Evolutionary conservation across 2,888 invertebrate species (phyloP).

Genomic region (Eubasilissa splendida): DNA sequence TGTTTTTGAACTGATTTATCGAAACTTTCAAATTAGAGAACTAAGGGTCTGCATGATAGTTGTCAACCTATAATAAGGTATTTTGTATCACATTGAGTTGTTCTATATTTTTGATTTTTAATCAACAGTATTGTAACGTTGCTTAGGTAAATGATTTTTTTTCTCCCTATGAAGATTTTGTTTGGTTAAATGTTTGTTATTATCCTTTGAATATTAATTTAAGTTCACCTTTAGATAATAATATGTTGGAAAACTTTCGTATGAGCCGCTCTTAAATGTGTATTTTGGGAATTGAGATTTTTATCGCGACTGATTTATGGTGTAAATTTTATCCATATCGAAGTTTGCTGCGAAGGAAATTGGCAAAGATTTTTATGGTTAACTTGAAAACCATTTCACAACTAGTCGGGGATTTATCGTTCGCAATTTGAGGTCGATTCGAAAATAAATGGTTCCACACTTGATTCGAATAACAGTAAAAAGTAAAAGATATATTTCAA

Average conservation of each 20-base stretch:
- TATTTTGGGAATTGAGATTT: constrained; percentile 36
- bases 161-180: too few species aligned
- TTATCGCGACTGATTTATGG: constrained; percentile 41
- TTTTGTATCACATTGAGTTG: too few species aligned
- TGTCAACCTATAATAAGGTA: too few species aligned
- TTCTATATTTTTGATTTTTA: too few species aligned
- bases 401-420: constrained; percentile 31
- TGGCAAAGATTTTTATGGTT: constrained; percentile 37
- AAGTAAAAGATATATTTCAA: too few species aligned
- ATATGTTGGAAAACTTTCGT: constrained; percentile 11
- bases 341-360: constrained; percentile 36
- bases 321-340: constrained; percentile 43
- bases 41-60: too few species aligned
- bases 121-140: too few species aligned
- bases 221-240: not conserved
- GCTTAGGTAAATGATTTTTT: too few species aligned
- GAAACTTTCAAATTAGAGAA: too few species aligned
- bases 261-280: constrained; percentile 5
- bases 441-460: constrained; percentile 31
- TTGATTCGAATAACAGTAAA: not conserved
- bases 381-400: constrained; percentile 39
- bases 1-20: too few species aligned
- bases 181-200: too few species aligned
- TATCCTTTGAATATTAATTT: too few species aligned
- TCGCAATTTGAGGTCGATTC: constrained; percentile 37